Percentiles rank a stretch among this genome's conserved stretches.
Evolutionary conservation across 2,797 vertebrate genomes (phyloP).

Genomic region (Tangara arthus): DNA sequence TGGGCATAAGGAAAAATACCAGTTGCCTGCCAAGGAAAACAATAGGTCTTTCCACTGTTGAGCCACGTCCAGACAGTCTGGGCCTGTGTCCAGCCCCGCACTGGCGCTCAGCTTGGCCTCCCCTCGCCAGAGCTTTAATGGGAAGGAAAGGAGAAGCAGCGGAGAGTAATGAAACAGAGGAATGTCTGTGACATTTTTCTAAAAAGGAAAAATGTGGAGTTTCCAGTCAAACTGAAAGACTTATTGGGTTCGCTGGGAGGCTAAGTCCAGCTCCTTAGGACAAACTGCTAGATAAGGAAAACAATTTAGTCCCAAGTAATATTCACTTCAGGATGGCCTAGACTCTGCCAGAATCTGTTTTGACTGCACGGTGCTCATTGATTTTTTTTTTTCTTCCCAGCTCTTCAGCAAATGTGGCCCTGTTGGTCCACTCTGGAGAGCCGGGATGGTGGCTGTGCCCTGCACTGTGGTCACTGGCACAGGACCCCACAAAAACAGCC

Average conservation of each 20-base stretch:
- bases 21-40: constrained; percentile 79
- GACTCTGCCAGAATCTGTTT: constrained; percentile 43
- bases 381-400: constrained; percentile 42
- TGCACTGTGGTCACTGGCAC: fast-evolving
- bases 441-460: fast-evolving
- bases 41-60: constrained; percentile 80
- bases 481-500: neutral
- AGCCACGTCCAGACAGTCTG: constrained; percentile 82
- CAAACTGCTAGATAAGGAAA: constrained; percentile 69
- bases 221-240: constrained; percentile 76
- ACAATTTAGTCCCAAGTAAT: constrained; percentile 58
- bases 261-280: constrained; percentile 68
- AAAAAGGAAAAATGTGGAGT: constrained; percentile 79
- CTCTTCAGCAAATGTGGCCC: neutral
- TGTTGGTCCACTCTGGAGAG: neutral
- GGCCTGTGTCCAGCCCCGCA: constrained; percentile 78
- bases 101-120: constrained; percentile 61
- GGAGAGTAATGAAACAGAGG: constrained; percentile 72
- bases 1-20: constrained; percentile 78
- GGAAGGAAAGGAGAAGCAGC: constrained; percentile 53
- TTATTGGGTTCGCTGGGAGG: constrained; percentile 73
- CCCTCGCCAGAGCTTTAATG: constrained; percentile 51
- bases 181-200: constrained; percentile 78
- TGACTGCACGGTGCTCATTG: constrained; percentile 3
- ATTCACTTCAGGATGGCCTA: constrained; percentile 35